Percentiles rank a stretch among this genome's conserved stretches.
Conservation (phyloP, 2,888 invertebrate genomes). For the Drosophila gaucha region DNA sequence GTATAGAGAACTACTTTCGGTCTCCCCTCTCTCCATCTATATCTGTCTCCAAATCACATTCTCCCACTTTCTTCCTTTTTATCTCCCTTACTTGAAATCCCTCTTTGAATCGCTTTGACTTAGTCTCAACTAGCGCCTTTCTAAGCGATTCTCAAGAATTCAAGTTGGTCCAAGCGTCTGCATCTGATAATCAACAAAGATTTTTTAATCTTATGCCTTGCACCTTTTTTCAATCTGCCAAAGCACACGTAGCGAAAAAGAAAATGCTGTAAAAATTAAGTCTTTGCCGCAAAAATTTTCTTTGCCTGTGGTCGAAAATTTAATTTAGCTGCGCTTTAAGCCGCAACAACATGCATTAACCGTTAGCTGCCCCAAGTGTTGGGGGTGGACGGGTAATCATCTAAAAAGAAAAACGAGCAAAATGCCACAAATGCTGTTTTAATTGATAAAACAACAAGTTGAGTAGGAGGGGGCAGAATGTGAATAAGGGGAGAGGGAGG, state of each 20-base stretch:
- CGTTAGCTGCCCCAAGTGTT: constrained; percentile 43
- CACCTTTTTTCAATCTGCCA: background rate
- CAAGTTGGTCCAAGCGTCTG: background rate
- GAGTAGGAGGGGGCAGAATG: background rate
- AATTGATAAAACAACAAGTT: constrained; percentile 60
- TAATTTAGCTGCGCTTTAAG: constrained; percentile 49
- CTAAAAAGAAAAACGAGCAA: constrained; percentile 18
- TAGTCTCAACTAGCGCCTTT: background rate
- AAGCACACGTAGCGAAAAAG: constrained; percentile 2
- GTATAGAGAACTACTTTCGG: background rate
- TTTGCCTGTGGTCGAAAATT: constrained; percentile 21
- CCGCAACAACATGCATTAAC: constrained; percentile 38
- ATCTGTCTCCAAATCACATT: background rate
- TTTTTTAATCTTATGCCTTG: background rate
- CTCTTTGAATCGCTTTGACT: background rate
- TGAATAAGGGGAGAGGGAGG: accelerated
- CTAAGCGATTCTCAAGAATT: constrained; percentile 5
- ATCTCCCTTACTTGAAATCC: background rate
- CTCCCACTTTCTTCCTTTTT: background rate
- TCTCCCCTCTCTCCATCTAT: background rate
- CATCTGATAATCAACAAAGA: background rate
- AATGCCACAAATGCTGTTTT: constrained; percentile 53
- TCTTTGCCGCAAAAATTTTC: constrained; percentile 35
- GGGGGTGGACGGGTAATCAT: background rate
- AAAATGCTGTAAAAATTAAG: constrained; percentile 8